phyloP scores from a whole-genome alignment of 2,797 vertebrate species.

The Ceryle rudis region DNA sequence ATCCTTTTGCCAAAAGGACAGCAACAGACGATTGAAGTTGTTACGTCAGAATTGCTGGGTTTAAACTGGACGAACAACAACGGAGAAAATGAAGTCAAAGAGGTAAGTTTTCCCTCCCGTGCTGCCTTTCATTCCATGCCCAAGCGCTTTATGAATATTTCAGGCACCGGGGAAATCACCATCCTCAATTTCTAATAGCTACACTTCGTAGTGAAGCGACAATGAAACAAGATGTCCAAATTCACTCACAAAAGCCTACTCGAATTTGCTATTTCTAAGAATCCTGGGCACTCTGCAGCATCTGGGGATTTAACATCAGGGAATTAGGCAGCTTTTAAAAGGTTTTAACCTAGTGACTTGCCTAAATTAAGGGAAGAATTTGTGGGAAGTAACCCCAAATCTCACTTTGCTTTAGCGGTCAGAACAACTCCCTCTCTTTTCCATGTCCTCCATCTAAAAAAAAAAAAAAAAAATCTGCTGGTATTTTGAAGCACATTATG shows the following conservation, averaged over 20 bases:
- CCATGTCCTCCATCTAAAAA: not conserved
- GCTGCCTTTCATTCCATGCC: not conserved
- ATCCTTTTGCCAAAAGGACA: not conserved
- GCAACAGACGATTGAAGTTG: fast-evolving
- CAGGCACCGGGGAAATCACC: not conserved
- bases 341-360: not conserved
- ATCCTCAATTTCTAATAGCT: not conserved
- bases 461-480: not conserved
- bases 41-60: not conserved
- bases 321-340: no score
- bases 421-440: not conserved
- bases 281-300: not conserved
- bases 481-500: not conserved
- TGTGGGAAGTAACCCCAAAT: not conserved
- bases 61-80: not conserved
- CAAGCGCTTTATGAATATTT: not conserved
- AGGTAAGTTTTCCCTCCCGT: not conserved
- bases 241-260: not conserved
- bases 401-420: not conserved
- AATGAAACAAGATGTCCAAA: not conserved
- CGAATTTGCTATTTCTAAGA: not conserved
- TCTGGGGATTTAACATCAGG: not conserved
- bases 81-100: not conserved
- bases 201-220: not conserved
- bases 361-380: not conserved